These are phyloP conservation scores for Zaprionus obscuricornis DNA, from an alignment of 2,888 invertebrate species.

Conservation along the genomic window DNA sequence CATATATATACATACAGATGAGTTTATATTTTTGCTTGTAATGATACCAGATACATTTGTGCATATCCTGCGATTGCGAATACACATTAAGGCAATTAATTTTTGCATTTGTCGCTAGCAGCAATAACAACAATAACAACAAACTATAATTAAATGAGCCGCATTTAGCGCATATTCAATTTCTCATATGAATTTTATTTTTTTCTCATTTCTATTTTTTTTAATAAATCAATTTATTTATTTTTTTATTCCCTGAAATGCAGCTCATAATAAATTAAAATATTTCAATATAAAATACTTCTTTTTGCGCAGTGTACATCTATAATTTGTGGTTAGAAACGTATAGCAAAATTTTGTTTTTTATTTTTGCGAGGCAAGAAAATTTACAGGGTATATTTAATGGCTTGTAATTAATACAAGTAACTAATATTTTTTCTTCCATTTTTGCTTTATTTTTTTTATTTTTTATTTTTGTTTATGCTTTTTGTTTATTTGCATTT, in stretches of 20 bases:
- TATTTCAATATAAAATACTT: too few relatives aligned
- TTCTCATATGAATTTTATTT: background rate
- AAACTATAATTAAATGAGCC: slow-evolving; percentile 33
- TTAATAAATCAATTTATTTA: slow-evolving; percentile 9
- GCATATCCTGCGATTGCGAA: slow-evolving; percentile 13
- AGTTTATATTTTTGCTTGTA: too few relatives aligned
- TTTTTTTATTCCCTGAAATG: too few relatives aligned
- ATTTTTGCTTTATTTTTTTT: background rate
- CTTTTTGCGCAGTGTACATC: too few relatives aligned
- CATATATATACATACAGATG: background rate
- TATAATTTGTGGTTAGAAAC: too few relatives aligned
- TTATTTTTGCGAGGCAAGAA: too few relatives aligned
- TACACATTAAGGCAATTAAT: slow-evolving; percentile 64
- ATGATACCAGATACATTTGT: background rate
- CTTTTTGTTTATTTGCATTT: slow-evolving; percentile 62
- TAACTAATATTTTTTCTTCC: too few relatives aligned
- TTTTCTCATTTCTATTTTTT: too few relatives aligned
- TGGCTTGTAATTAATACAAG: too few relatives aligned
- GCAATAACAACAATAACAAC: slow-evolving; percentile 33
- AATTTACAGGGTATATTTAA: too few relatives aligned
- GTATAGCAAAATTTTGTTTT: too few relatives aligned
- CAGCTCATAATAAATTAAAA: too few relatives aligned
- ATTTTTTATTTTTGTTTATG: slow-evolving; percentile 13
- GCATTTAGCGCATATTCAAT: slow-evolving; percentile 12
- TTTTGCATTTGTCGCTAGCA: slow-evolving; percentile 48